phyloP scores from a whole-genome alignment of 2,888 invertebrate species.

The Pelosia muscerda region DNA sequence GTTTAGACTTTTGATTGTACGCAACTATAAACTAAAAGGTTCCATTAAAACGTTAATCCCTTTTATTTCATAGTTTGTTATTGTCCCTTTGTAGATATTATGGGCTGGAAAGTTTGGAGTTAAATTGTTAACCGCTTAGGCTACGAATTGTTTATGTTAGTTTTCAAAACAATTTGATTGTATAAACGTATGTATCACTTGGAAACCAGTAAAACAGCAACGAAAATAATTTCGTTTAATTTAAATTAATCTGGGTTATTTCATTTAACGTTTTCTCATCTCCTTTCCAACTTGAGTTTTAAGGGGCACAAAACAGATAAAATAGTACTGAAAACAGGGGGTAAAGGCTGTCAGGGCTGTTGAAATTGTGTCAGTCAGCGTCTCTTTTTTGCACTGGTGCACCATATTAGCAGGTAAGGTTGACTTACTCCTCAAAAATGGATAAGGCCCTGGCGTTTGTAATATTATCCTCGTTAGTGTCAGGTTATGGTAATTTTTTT shows the following conservation, averaged over 20 bases:
- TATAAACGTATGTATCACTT: background rate
- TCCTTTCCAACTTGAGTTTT: too few relatives aligned
- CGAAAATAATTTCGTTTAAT: background rate
- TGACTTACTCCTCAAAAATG: too few relatives aligned
- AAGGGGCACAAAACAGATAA: too few relatives aligned
- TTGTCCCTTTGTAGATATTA: background rate
- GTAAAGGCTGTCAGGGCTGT: too few relatives aligned
- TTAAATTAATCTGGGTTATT: background rate
- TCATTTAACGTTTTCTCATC: background rate
- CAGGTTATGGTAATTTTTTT: too few relatives aligned
- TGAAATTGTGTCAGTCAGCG: too few relatives aligned
- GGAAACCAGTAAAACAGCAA: background rate
- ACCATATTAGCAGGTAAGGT: too few relatives aligned
- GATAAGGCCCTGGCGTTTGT: too few relatives aligned
- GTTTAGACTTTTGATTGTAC: slow-evolving; percentile 8
- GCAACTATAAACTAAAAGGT: slow-evolving; percentile 1
- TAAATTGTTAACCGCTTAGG: background rate
- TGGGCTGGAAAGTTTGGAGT: background rate
- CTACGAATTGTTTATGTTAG: background rate
- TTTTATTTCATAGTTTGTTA: slow-evolving; percentile 6
- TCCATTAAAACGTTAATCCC: background rate
- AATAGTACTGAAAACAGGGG: too few relatives aligned
- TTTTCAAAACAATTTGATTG: background rate
- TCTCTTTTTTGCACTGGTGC: too few relatives aligned
- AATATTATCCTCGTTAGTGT: too few relatives aligned